phyloP scores from a whole-genome alignment of 2,797 vertebrate genomes.

The Serranus cabrilla region DNA sequence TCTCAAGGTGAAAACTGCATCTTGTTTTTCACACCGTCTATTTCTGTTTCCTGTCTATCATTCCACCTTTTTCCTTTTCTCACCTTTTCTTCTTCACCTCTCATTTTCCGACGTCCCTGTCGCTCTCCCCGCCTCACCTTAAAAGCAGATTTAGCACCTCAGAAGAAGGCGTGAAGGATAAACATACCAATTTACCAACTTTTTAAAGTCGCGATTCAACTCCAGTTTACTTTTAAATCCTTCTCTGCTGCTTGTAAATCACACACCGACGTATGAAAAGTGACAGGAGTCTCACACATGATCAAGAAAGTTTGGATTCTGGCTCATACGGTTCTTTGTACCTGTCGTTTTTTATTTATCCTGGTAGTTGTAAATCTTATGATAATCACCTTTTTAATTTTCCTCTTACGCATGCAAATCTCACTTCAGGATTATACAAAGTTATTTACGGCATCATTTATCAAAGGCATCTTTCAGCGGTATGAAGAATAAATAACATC shows the following conservation, averaged over 20 bases:
- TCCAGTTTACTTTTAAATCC: neutral
- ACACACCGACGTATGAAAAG: neutral
- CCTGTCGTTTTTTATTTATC: constrained; percentile 19
- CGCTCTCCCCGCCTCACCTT: constrained; percentile 38
- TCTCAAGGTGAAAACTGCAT: constrained; percentile 37
- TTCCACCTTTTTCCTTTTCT: constrained; percentile 45
- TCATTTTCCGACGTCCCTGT: constrained; percentile 25
- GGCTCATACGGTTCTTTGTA: neutral
- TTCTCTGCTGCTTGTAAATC: constrained; percentile 10
- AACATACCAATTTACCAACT: constrained; percentile 12
- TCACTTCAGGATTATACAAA: constrained; percentile 52
- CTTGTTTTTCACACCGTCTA: constrained; percentile 42
- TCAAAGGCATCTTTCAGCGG: constrained; percentile 67
- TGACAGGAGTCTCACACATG: neutral
- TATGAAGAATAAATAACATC: constrained; percentile 69
- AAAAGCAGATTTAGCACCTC: constrained; percentile 46
- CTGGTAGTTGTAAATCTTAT: neutral
- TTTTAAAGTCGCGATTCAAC: neutral
- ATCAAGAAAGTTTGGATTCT: constrained; percentile 20
- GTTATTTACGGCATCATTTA: constrained; percentile 63
- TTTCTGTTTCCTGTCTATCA: constrained; percentile 51
- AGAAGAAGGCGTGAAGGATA: neutral
- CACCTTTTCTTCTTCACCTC: constrained; percentile 47
- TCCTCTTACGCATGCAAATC: constrained; percentile 17
- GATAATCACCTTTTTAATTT: constrained; percentile 31